A percentile compares a stretch with the other conserved stretches of the same genome.
Evolutionary conservation across 2,888 invertebrate species (phyloP).

Genomic region (Pherbina coryleti): DNA sequence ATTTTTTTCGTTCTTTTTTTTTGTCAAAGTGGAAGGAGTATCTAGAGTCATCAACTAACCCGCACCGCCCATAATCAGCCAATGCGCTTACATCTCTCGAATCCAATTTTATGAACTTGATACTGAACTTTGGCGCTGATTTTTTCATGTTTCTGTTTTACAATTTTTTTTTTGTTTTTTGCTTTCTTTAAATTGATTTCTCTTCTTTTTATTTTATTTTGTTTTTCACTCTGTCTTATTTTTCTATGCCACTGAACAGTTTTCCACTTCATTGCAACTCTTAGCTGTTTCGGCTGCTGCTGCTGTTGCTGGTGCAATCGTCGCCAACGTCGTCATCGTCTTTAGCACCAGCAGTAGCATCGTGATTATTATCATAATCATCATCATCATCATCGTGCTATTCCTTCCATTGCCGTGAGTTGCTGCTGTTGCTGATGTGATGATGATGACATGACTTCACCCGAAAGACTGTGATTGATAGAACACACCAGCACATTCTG

Average conservation of each 20-base stretch:
- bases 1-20: no score
- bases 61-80: no score
- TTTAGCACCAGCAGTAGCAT: neutral
- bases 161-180: neutral
- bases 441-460: no score
- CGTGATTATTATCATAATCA: neutral
- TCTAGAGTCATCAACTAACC: no score
- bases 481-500: neutral
- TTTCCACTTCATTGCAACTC: slow-evolving; percentile 17
- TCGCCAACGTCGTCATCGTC: neutral
- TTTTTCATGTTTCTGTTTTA: neutral
- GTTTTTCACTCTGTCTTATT: neutral
- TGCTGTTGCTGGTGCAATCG: neutral
- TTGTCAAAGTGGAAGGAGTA: no score
- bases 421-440: neutral
- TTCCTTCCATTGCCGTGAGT: neutral
- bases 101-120: no score
- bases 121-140: no score
- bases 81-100: no score
- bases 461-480: no score
- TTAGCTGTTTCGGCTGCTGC: neutral
- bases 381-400: neutral
- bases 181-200: neutral
- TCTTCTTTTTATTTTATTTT: neutral
- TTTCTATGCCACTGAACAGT: slow-evolving; percentile 24